Percentiles rank a stretch among this genome's conserved stretches.
Conservation (phyloP, 1,140 invertebrate genomes). For the Vanessa tameamea region DNA sequence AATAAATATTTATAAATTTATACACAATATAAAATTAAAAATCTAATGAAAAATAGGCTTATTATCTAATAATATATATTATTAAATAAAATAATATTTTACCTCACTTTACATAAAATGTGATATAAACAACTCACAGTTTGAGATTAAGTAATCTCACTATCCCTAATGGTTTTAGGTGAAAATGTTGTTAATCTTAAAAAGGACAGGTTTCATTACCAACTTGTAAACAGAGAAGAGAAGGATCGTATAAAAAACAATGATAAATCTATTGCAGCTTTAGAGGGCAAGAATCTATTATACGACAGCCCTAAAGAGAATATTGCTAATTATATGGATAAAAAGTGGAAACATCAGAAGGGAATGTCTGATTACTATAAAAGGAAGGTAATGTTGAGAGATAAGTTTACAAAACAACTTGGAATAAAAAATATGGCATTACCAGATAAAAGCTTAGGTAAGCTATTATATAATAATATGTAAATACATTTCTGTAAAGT, state of each 20-base stretch:
- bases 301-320: slow-evolving; percentile 50
- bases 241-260: slow-evolving; percentile 72
- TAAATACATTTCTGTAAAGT: too few species aligned
- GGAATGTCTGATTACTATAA: slow-evolving; percentile 53
- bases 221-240: slow-evolving; percentile 59
- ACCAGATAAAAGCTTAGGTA: slow-evolving; percentile 62
- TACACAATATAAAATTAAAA: too few species aligned
- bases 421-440: slow-evolving; percentile 46
- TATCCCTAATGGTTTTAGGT: slow-evolving; percentile 54
- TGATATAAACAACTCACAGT: background rate
- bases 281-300: slow-evolving; percentile 69
- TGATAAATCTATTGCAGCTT: slow-evolving; percentile 70
- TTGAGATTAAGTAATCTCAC: background rate
- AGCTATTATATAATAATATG: slow-evolving; percentile 8
- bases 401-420: slow-evolving; percentile 63
- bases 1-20: too few species aligned
- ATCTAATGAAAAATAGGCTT: too few species aligned
- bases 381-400: slow-evolving; percentile 58
- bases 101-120: too few species aligned
- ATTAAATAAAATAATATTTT: too few species aligned
- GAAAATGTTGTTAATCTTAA: slow-evolving; percentile 48
- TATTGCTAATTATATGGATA: slow-evolving; percentile 54
- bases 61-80: too few species aligned
- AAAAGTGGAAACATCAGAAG: slow-evolving; percentile 63
- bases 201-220: slow-evolving; percentile 60